A percentile compares a stretch with the other conserved stretches of the same genome.
phyloP scores from a whole-genome alignment of 2,113 vertebrate species.

The Onychostruthus taczanowskii region DNA sequence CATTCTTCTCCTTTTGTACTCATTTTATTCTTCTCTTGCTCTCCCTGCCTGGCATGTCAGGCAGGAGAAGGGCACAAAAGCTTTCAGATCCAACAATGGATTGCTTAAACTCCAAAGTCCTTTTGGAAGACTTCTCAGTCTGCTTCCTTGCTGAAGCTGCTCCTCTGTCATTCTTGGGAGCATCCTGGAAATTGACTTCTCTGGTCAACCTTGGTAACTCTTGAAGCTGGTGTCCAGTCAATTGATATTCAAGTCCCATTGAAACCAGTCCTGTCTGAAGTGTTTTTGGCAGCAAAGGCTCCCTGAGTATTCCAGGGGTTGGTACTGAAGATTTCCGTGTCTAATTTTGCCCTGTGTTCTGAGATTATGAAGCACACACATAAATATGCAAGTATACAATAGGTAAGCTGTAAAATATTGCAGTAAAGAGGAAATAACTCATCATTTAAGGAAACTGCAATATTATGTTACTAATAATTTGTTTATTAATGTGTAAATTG shows the following conservation, averaged over 20 bases:
- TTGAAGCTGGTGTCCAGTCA: background rate
- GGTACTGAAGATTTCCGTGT: background rate
- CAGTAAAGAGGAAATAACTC: background rate
- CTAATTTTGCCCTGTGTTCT: background rate
- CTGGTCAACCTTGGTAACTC: background rate
- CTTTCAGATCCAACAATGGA: background rate
- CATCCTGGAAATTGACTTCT: background rate
- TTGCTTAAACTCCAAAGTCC: background rate
- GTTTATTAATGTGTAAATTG: background rate
- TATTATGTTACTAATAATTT: background rate
- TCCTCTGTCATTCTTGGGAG: background rate
- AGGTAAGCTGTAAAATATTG: background rate
- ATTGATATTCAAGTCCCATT: background rate
- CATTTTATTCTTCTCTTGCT: background rate
- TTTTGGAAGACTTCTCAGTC: background rate
- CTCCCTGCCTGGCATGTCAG: fast-evolving
- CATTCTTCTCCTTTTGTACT: background rate
- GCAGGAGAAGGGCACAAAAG: background rate
- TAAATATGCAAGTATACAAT: background rate
- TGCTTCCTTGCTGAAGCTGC: background rate
- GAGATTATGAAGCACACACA: background rate
- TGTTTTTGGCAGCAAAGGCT: background rate
- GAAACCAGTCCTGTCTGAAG: background rate
- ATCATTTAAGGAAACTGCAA: background rate
- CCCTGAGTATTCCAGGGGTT: background rate